Conservation (phyloP, 2,113 vertebrate species). For the Hyperopisus bebe region DNA sequence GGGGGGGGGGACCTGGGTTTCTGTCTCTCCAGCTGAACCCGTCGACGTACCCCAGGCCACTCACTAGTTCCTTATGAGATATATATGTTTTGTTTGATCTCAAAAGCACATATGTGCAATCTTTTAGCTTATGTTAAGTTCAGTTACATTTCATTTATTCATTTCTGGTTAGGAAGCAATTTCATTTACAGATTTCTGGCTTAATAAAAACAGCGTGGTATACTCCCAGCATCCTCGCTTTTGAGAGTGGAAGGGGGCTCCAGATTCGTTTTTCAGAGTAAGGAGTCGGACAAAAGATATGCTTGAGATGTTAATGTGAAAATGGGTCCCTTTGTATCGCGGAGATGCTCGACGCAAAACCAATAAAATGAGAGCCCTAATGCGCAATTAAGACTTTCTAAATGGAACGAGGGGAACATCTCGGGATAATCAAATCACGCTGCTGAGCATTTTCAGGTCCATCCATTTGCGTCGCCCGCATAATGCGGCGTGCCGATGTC, state of each 20-base stretch:
- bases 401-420: slow-evolving; percentile 31
- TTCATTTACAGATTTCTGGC: not conserved
- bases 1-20: not conserved
- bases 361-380: slow-evolving; percentile 32
- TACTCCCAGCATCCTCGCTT: not conserved
- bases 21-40: not conserved
- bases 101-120: not conserved
- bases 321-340: slow-evolving; percentile 24
- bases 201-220: not conserved
- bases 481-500: slow-evolving; percentile 28
- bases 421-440: slow-evolving; percentile 36
- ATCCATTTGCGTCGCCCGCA: slow-evolving; percentile 37
- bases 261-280: slow-evolving; percentile 10
- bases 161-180: not conserved
- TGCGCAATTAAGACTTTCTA: slow-evolving; percentile 41
- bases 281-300: not conserved
- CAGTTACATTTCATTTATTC: not conserved
- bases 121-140: not conserved
- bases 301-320: slow-evolving; percentile 30
- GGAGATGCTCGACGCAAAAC: slow-evolving; percentile 29
- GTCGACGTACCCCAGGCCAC: not conserved
- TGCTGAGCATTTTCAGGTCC: slow-evolving; percentile 25
- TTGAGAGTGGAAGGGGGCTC: slow-evolving; percentile 1
- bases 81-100: not conserved
- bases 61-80: not conserved